Percentiles rank a stretch among this genome's conserved stretches.
phyloP scores from a whole-genome alignment of 1,140 invertebrate species.

The Pemphigus obesinymphae region DNA sequence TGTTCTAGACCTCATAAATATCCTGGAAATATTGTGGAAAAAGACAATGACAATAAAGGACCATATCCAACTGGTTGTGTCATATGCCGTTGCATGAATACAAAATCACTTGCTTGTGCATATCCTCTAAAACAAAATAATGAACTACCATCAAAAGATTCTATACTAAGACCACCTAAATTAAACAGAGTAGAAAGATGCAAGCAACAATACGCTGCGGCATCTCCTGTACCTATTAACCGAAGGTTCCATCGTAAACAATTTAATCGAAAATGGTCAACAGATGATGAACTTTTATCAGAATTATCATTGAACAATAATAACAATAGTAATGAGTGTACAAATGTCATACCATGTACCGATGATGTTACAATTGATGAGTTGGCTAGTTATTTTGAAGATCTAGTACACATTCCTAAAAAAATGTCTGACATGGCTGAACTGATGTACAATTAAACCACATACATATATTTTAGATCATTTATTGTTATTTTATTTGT shows the following conservation, averaged over 20 bases:
- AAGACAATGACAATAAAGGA: conserved; percentile 20
- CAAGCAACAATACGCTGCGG: conserved; percentile 27
- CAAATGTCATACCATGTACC: conserved; percentile 54
- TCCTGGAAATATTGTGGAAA: conserved; percentile 9
- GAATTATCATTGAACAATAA: conserved; percentile 30
- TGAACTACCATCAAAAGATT: conserved; percentile 19
- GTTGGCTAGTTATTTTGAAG: conserved; percentile 87
- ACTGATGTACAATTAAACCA: conserved; percentile 87
- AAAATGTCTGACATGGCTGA: conserved; percentile 95
- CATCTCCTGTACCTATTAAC: conserved; percentile 26
- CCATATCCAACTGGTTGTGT: conserved; percentile 18
- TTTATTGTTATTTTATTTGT: conserved; percentile 25
- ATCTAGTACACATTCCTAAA: conserved; percentile 87
- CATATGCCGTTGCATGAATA: conserved; percentile 36
- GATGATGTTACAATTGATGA: conserved; percentile 78
- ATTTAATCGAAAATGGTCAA: conserved; percentile 18
- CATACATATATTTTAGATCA: background rate
- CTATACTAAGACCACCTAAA: conserved; percentile 22
- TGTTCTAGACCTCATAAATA: conserved; percentile 21
- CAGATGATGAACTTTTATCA: conserved; percentile 5
- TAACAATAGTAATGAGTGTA: conserved; percentile 33
- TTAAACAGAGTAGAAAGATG: conserved; percentile 21
- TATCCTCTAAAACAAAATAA: conserved; percentile 13
- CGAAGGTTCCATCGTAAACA: conserved; percentile 21
- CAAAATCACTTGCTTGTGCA: conserved; percentile 17